Conservation (phyloP, 1,140 invertebrate species). For the Brachionus plicatilis region DNA sequence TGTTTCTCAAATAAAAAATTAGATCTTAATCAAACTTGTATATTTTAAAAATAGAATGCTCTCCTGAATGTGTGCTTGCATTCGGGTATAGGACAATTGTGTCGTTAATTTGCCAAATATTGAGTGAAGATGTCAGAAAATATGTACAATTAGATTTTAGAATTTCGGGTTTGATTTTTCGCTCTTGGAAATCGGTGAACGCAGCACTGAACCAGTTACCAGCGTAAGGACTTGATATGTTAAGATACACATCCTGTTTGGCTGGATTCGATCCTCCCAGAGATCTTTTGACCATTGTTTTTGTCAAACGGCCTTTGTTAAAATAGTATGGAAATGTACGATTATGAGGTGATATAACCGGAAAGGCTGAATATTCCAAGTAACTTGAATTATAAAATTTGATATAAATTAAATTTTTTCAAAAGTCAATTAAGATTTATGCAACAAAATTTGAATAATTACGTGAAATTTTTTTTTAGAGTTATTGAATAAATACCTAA, state of each 20-base stretch:
- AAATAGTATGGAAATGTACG: constrained; percentile 33
- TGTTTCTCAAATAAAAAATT: neutral
- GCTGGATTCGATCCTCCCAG: neutral
- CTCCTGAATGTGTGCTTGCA: neutral
- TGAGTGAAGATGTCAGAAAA: constrained; percentile 18
- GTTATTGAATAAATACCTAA: no score
- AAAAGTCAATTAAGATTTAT: no score
- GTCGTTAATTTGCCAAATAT: constrained; percentile 37
- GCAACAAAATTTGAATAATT: no score
- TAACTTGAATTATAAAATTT: neutral
- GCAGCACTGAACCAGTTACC: constrained; percentile 27
- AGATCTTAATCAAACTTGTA: neutral
- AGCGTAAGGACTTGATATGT: constrained; percentile 19
- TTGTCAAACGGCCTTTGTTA: constrained; percentile 3
- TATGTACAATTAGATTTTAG: constrained; percentile 32
- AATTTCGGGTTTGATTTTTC: constrained; percentile 23
- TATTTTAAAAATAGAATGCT: constrained; percentile 27
- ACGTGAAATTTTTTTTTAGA: no score
- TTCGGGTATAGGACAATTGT: constrained; percentile 19
- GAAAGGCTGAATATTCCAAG: constrained; percentile 24
- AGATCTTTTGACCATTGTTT: constrained; percentile 18
- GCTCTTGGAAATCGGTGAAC: constrained; percentile 4
- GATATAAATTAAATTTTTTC: neutral
- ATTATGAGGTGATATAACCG: constrained; percentile 22
- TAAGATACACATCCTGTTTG: constrained; percentile 11